Percentiles rank a stretch among this genome's conserved stretches.
Evolutionary conservation across 2,888 invertebrate genomes (phyloP).

Genomic region (Alviniconcha strummeri): DNA sequence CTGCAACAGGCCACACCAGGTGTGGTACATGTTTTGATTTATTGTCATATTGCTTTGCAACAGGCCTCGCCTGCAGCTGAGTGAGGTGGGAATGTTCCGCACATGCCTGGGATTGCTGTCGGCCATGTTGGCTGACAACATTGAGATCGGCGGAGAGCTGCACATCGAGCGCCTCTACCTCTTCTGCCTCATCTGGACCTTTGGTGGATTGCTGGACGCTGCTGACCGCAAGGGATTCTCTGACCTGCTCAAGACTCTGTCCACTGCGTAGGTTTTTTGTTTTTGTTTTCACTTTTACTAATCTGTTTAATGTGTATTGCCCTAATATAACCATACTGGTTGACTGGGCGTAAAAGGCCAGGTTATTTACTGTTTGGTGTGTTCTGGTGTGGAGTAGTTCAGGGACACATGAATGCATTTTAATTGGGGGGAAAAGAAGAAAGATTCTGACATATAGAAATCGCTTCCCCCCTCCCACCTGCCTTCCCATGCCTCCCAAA

Average conservation of each 20-base stretch:
- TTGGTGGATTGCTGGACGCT: conserved; percentile 70
- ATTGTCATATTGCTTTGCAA: neutral
- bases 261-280: conserved; percentile 68
- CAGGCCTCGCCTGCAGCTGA: conserved; percentile 65
- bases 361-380: neutral
- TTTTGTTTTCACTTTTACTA: neutral
- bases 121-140: conserved; percentile 73
- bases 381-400: neutral
- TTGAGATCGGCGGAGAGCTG: conserved; percentile 72
- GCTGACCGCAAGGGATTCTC: conserved; percentile 70
- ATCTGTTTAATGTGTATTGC: too few species aligned
- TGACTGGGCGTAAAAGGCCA: too few species aligned
- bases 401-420: too few species aligned
- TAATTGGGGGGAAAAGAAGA: too few species aligned
- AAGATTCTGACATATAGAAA: too few species aligned
- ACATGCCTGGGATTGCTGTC: conserved; percentile 70
- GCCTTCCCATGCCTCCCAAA: too few species aligned
- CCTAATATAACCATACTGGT: too few species aligned
- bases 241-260: conserved; percentile 70
- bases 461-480: too few species aligned
- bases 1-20: too few species aligned
- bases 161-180: conserved; percentile 72
- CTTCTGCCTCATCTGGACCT: conserved; percentile 74
- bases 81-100: conserved; percentile 71
- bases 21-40: too few species aligned